Conservation (phyloP, 2,888 invertebrate genomes). For the Seira ritae region DNA sequence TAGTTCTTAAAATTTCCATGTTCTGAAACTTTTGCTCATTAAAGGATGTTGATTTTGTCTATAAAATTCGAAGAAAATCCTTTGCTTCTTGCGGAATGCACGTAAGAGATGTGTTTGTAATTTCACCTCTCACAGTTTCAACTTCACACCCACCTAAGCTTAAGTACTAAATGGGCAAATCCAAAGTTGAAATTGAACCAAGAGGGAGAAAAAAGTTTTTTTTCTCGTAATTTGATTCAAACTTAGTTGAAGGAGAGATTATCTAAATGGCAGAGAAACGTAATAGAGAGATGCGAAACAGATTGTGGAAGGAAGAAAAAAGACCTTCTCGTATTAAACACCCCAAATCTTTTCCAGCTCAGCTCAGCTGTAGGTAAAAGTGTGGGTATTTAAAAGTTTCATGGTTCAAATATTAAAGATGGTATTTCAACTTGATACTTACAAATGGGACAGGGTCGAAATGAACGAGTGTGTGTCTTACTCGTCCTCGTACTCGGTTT, state of each 20-base stretch:
- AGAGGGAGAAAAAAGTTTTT: conserved; percentile 4
- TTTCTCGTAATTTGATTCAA: conserved; percentile 21
- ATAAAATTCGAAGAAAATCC: too few species aligned
- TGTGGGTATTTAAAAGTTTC: conserved; percentile 13
- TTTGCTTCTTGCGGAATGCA: too few species aligned
- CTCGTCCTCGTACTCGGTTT: background rate
- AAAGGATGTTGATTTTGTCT: too few species aligned
- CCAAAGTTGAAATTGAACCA: background rate
- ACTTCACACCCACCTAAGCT: background rate
- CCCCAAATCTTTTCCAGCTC: background rate
- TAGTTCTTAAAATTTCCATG: too few species aligned
- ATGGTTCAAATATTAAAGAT: conserved; percentile 24
- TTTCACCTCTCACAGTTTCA: background rate
- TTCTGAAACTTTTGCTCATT: too few species aligned
- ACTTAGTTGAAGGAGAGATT: conserved; percentile 18
- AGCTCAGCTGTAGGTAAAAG: conserved; percentile 17
- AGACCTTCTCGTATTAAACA: background rate
- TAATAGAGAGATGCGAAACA: conserved; percentile 48
- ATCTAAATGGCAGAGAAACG: conserved; percentile 20
- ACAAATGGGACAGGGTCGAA: conserved; percentile 39
- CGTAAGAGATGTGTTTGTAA: too few species aligned
- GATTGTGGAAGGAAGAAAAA: background rate
- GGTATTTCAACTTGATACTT: conserved; percentile 43
- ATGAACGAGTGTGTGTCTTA: conserved; percentile 1
- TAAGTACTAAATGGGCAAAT: background rate